These are phyloP conservation scores for Vulpes ferrilata DNA, from an alignment of 2,113 vertebrate species.

Conservation along the genomic window DNA sequence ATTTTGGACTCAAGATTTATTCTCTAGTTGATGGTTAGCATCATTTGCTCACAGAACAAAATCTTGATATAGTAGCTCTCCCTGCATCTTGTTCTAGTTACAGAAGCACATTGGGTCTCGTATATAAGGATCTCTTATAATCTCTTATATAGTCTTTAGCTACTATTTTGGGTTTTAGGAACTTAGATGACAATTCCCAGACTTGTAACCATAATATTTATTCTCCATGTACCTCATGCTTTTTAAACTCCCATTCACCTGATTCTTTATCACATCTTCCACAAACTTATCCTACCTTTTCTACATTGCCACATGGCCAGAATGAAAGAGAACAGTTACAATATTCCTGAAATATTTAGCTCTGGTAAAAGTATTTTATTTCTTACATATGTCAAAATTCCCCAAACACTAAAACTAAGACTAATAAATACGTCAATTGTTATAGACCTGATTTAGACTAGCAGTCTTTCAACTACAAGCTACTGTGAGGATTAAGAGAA, in stretches of 20 bases:
- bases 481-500: background rate
- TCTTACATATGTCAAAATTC: background rate
- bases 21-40: background rate
- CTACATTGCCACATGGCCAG: background rate
- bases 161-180: background rate
- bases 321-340: background rate
- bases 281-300: background rate
- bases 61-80: background rate
- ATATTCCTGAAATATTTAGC: background rate
- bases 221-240: background rate
- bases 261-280: background rate
- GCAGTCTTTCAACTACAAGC: background rate
- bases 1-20: background rate
- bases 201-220: background rate
- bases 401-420: background rate
- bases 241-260: background rate
- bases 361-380: background rate
- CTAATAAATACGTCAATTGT: background rate
- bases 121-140: no score
- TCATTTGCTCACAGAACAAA: background rate
- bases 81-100: background rate
- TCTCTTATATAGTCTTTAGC: background rate
- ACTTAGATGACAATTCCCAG: background rate
- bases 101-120: background rate
- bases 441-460: background rate